Evolutionary conservation across 2,113 vertebrate species (phyloP).

Genomic region (Dicrurus megarhynchus): DNA sequence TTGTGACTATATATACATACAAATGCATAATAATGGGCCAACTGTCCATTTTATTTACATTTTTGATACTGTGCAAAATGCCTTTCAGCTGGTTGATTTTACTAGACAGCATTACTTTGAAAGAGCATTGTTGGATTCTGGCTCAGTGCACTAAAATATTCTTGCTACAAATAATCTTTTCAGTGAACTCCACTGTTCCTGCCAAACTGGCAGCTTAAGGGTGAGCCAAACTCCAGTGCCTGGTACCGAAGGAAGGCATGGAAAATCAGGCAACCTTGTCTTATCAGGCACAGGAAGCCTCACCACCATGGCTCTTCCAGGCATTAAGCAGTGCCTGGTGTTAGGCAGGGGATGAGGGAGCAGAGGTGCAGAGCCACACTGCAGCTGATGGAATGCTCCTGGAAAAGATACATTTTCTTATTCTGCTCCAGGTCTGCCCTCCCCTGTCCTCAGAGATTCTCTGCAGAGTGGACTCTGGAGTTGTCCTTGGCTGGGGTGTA

Average conservation of each 20-base stretch:
- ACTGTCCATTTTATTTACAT: conserved; percentile 12
- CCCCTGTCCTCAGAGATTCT: neutral
- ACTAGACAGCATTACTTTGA: neutral
- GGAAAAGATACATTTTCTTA: neutral
- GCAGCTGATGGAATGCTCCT: neutral
- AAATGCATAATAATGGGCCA: neutral
- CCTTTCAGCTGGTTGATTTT: conserved; percentile 34
- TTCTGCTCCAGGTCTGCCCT: neutral
- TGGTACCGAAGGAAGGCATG: neutral
- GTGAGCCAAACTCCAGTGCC: neutral
- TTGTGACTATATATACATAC: neutral
- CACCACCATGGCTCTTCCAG: neutral
- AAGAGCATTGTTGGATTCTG: neutral
- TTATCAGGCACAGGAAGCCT: neutral
- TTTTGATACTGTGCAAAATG: conserved; percentile 1
- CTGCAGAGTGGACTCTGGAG: neutral
- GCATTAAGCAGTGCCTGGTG: neutral
- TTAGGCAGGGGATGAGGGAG: neutral
- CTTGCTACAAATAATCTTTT: neutral
- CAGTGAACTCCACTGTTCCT: neutral
- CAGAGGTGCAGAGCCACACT: neutral
- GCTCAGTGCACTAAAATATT: neutral
- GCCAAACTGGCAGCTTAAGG: neutral
- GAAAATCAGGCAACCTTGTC: neutral
- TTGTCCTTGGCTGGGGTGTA: neutral